Evolutionary conservation across 2,888 invertebrate genomes (phyloP).

Genomic region (Abscondita cerata): DNA sequence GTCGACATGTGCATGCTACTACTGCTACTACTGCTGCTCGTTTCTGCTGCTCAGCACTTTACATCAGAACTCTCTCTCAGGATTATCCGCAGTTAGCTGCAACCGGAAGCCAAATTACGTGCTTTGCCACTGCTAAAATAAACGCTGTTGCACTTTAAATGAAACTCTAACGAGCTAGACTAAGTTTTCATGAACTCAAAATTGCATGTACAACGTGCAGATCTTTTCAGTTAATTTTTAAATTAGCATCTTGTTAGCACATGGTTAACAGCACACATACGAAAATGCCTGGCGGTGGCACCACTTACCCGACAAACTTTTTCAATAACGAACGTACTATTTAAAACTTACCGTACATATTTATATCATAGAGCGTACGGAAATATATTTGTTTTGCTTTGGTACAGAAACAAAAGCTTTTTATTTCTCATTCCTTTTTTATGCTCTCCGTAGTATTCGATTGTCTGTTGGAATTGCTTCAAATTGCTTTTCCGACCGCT

Average conservation of each 20-base stretch:
- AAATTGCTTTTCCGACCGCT: slow-evolving; percentile 56
- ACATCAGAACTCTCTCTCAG: slow-evolving; percentile 11
- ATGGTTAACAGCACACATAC: neutral
- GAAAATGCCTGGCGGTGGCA: neutral
- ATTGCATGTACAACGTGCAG: slow-evolving; percentile 16
- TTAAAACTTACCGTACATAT: no score
- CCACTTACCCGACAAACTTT: no score
- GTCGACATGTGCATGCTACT: slow-evolving; percentile 30
- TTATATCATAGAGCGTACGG: slow-evolving; percentile 22
- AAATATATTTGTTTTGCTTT: slow-evolving; percentile 48
- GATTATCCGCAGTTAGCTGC: slow-evolving; percentile 33
- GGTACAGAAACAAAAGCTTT: slow-evolving; percentile 45
- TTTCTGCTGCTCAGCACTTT: slow-evolving; percentile 18
- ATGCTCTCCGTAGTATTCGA: slow-evolving; percentile 52
- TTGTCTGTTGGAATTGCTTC: slow-evolving; percentile 57
- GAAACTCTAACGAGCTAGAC: slow-evolving; percentile 28
- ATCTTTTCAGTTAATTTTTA: neutral
- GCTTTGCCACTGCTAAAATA: slow-evolving; percentile 27
- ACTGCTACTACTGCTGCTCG: slow-evolving; percentile 19
- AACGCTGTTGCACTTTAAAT: slow-evolving; percentile 32
- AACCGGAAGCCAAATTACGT: slow-evolving; percentile 33
- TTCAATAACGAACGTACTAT: no score
- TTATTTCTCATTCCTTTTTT: slow-evolving; percentile 51
- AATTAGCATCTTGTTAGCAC: slow-evolving; percentile 7
- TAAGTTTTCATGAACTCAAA: slow-evolving; percentile 29